These are phyloP conservation scores for Minunthozetes semirufus DNA, from an alignment of 2,888 invertebrate species.

Conservation along the genomic window DNA sequence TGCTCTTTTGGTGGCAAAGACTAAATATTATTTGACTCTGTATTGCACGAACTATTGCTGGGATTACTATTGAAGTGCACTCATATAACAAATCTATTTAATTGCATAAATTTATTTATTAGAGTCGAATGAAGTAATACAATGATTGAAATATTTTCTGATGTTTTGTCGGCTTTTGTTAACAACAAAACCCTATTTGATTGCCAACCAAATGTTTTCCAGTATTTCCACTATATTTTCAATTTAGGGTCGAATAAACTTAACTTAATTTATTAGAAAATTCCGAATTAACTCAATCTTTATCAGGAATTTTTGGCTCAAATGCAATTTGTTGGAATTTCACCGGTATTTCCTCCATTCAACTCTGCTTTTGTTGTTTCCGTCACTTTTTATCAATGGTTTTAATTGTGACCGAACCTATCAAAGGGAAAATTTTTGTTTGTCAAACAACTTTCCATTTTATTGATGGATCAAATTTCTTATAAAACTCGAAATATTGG, in stretches of 20 bases:
- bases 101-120: conserved; percentile 25
- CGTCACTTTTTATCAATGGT: too few relatives aligned
- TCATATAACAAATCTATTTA: conserved; percentile 19
- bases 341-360: background rate
- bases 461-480: background rate
- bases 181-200: background rate
- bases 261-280: background rate
- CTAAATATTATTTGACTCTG: background rate
- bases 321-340: background rate
- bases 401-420: too few relatives aligned
- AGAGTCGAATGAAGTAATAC: background rate
- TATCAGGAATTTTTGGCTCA: background rate
- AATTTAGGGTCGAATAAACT: background rate
- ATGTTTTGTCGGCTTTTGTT: background rate
- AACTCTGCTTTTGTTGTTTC: too few relatives aligned
- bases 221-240: background rate
- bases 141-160: conserved; percentile 6
- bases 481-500: too few relatives aligned
- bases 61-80: background rate
- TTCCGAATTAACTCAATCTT: background rate
- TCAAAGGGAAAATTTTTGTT: too few relatives aligned
- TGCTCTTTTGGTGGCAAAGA: background rate
- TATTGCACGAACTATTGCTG: background rate
- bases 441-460: background rate
- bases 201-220: background rate